Conservation (phyloP, 1,140 invertebrate genomes). For the Drosophila bipectinata region DNA sequence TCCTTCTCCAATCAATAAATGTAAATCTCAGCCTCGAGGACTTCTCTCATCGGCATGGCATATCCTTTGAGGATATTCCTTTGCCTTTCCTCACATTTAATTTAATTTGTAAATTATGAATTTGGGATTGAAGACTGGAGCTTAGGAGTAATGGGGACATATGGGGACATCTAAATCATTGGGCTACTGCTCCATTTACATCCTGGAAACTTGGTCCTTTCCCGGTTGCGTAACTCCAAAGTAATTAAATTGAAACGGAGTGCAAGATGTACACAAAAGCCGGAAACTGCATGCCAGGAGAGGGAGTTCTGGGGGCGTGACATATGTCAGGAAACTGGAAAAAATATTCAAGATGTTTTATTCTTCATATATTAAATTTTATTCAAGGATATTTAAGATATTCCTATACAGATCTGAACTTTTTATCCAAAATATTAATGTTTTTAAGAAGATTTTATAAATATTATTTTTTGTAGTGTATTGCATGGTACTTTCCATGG, state of each 20-base stretch:
- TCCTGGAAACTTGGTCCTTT: conserved; percentile 63
- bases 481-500: conserved; percentile 52
- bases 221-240: conserved; percentile 72
- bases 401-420: too few species aligned
- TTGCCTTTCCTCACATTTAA: conserved; percentile 28
- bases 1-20: conserved; percentile 64
- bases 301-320: conserved; percentile 20
- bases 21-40: conserved; percentile 33
- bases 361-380: too few species aligned
- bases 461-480: conserved; percentile 13
- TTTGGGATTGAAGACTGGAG: conserved; percentile 38
- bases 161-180: conserved; percentile 40
- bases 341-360: not conserved
- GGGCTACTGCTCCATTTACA: conserved; percentile 38
- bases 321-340: conserved; percentile 23
- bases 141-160: not conserved
- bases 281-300: conserved; percentile 25
- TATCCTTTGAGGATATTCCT: conserved; percentile 2
- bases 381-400: too few species aligned
- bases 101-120: conserved; percentile 77
- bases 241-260: conserved; percentile 77
- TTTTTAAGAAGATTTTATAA: not conserved
- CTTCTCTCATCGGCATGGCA: not conserved
- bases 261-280: conserved; percentile 67
- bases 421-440: not conserved